Base-by-base conservation (phyloP, 2,888 invertebrate genomes). In the Saturnia pavonia region DNA sequence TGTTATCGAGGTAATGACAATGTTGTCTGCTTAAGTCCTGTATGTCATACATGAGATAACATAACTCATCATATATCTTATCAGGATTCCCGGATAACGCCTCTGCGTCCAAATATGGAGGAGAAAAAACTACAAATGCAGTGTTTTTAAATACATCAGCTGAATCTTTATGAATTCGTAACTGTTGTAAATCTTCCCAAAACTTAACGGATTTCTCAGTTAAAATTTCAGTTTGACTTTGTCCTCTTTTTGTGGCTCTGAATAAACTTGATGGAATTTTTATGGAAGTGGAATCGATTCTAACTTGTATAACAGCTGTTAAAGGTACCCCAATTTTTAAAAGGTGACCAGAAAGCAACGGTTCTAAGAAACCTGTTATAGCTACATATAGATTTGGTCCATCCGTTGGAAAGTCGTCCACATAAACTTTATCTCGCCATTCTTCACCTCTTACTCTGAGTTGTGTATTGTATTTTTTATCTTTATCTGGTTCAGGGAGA, bases 351-450 rank as follows among this genome's bases (percentile, higher is more conserved):
- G 88, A 79, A 54, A 93, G 80, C 69, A 79, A 73, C 0, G 92
- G 88, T 67, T 92, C 91, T 48, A 85, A 81, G 80, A 95, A 95
- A 0, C 94, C 95, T 1, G 94, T 94, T 0, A 95, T 77, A 45
- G 94, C 91, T 12, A 95, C 85, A 74, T 95, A 95, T 22, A 95
- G 78, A 75, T 95, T 90, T 0, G 95, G 95, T 1, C 95, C 95
- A 72, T 94, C 90, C 19, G 78, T 74, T 0, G 95, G 95, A 74
- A 88, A 94, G 74, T 95, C 95, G 71, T 95, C 94, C 4, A 94
- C 87, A 75, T 94, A 94, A 1, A 91, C 86, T 79, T 90, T 91
- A 76, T 94, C 94, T 77, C 92, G 88, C 94, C 94, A 94, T 80
- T 95, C 95, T 80, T 95, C 95, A 16, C 94, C 94, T 65, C 94